Evolutionary conservation across 2,888 invertebrate species (phyloP).

Genomic region (Lumbricus terrestris): DNA sequence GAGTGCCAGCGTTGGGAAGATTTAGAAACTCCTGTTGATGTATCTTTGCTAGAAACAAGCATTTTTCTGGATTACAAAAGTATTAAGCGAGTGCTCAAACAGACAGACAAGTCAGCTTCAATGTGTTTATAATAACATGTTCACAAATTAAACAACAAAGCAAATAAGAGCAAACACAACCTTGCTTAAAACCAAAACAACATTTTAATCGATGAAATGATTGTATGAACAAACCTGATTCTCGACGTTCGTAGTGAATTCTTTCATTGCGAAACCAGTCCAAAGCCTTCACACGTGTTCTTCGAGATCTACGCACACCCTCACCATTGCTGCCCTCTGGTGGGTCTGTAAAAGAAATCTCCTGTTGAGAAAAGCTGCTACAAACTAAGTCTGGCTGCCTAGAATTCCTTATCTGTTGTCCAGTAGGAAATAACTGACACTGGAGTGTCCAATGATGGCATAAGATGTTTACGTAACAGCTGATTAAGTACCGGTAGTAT

Average conservation of each 20-base stretch:
- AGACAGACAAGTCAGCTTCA: neutral
- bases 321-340: neutral
- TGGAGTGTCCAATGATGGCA: too few relatives aligned
- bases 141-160: neutral
- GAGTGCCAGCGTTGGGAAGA: too few relatives aligned
- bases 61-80: too few relatives aligned
- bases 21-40: too few relatives aligned
- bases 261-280: slow-evolving; percentile 47
- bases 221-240: slow-evolving; percentile 42
- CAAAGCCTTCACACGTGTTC: slow-evolving; percentile 45
- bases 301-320: slow-evolving; percentile 47
- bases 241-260: slow-evolving; percentile 43
- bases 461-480: too few relatives aligned
- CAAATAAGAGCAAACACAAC: neutral
- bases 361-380: neutral
- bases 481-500: too few relatives aligned
- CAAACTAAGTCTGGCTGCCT: too few relatives aligned
- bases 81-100: too few relatives aligned
- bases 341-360: neutral
- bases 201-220: neutral
- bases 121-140: neutral
- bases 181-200: neutral
- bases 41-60: too few relatives aligned
- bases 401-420: too few relatives aligned
- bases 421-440: too few relatives aligned